These are phyloP conservation scores for Acanthopleura granulata DNA, from an alignment of 2,888 invertebrate species.

Conservation along the genomic window DNA sequence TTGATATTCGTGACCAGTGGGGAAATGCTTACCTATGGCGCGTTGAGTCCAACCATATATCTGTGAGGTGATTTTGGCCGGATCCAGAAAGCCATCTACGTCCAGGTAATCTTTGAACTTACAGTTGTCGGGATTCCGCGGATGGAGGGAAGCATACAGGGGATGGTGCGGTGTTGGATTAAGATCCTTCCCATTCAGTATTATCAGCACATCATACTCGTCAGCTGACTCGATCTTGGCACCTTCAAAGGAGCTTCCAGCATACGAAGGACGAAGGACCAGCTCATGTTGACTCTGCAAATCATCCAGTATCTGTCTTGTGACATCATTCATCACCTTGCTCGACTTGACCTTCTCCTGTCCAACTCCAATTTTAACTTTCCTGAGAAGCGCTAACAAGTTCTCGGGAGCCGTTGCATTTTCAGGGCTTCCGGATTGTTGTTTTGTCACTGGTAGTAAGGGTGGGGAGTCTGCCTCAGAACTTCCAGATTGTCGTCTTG, in stretches of 20 bases:
- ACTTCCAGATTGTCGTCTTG: no score
- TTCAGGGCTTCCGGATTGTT: no score
- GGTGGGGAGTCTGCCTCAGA: no score
- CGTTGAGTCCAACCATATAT: not conserved
- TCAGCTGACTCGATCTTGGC: constrained; percentile 1
- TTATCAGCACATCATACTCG: not conserved
- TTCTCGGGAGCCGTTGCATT: not conserved
- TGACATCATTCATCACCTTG: not conserved
- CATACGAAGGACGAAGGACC: not conserved
- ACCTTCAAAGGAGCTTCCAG: constrained; percentile 13
- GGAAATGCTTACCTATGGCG: not conserved
- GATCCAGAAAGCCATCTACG: not conserved
- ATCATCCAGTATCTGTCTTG: not conserved
- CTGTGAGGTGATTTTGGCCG: not conserved
- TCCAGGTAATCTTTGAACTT: not conserved
- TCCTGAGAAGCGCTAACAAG: not conserved
- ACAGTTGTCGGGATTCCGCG: not conserved
- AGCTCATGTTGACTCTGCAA: not conserved
- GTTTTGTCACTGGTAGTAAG: no score
- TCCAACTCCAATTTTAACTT: not conserved
- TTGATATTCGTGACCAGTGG: not conserved
- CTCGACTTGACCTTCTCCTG: not conserved
- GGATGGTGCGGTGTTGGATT: not conserved
- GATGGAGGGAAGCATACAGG: not conserved
- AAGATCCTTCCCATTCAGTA: constrained; percentile 1